Base-by-base conservation (phyloP, 2,888 invertebrate genomes). In the Rhagonycha lutea region DNA sequence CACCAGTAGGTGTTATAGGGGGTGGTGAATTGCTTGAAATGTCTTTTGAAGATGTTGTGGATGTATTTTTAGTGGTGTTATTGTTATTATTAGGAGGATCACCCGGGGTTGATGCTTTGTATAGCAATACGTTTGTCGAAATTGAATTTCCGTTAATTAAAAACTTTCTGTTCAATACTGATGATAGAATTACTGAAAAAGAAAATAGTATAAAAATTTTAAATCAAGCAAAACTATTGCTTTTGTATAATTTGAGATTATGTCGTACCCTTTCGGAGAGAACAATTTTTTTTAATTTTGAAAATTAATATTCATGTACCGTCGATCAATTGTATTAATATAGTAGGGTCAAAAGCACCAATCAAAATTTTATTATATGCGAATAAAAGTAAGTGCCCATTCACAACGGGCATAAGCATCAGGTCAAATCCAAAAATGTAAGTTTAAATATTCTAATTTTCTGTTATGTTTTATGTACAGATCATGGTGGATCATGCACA, bases 21-120 rank as follows among this genome's bases (percentile, higher is more conserved):
- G 72, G 77, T 14, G 72, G 74, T 23, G 78, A 65, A 60, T 79
- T 80, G 14, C 80, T 80, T 0, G 83, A 76, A 10, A 79, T 74
- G 67, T 79, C 80, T 72, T 77, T 79, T 4, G 83, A 82, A 4
- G 83, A 79, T 8, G 82, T 82, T 8, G 81, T 70, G 74, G 77
- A 69, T 47, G 47, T n/a, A n/a, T n/a, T 47, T 47, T 47, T 47
- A 47, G 47, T n/a, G 8, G 47, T 47, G 73, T 71, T n/a, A n/a
- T n/a, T 70, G 65, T 70, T 79, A 60, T 14, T 63, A 12, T 29
- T 70, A 10, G 82, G 79, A n/a, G 82, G 80, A 69, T 86, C 87
- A 5, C 84, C 85, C 5, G 85, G 80, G 18, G 83, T 84, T n/a
- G 83, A 80, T 3, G 85, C 83, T 81, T 87, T 87, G 29, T 85